Percentiles rank a stretch among this genome's conserved stretches.
Conservation (phyloP, 1,140 invertebrate genomes). For the Telenomus remus region DNA sequence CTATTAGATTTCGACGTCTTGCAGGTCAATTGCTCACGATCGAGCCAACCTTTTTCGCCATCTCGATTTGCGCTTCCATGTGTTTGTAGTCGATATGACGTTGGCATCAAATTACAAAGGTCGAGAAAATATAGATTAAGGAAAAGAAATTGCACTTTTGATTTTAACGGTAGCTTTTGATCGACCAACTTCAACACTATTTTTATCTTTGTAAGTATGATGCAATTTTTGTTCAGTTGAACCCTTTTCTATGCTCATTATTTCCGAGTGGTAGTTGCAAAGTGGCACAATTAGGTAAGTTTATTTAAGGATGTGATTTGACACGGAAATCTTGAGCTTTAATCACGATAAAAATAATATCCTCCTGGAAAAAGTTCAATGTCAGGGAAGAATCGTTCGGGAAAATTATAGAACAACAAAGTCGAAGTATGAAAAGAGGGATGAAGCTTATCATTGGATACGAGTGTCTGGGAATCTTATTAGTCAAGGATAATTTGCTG, state of each 20-base stretch:
- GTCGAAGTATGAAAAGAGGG: background rate
- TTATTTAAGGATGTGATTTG: constrained; percentile 22
- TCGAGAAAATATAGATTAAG: too few species aligned
- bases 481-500: constrained; percentile 57
- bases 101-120: too few species aligned
- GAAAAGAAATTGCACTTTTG: too few species aligned
- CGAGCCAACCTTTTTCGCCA: constrained; percentile 3
- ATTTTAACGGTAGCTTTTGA: too few species aligned
- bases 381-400: too few species aligned
- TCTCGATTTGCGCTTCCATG: background rate
- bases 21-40: constrained; percentile 12
- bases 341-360: constrained; percentile 18
- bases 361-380: too few species aligned
- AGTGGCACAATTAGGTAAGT: constrained; percentile 23
- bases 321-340: constrained; percentile 14
- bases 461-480: constrained; percentile 53
- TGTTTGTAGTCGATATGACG: too few species aligned
- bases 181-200: too few species aligned
- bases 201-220: too few species aligned
- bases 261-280: background rate
- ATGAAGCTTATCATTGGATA: constrained; percentile 33
- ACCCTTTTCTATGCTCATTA: constrained; percentile 20
- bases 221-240: constrained; percentile 5
- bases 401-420: too few species aligned
- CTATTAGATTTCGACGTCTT: constrained; percentile 16